Evolutionary conservation across 2,888 invertebrate genomes (phyloP).

Genomic region (Drosophila subquinaria): DNA sequence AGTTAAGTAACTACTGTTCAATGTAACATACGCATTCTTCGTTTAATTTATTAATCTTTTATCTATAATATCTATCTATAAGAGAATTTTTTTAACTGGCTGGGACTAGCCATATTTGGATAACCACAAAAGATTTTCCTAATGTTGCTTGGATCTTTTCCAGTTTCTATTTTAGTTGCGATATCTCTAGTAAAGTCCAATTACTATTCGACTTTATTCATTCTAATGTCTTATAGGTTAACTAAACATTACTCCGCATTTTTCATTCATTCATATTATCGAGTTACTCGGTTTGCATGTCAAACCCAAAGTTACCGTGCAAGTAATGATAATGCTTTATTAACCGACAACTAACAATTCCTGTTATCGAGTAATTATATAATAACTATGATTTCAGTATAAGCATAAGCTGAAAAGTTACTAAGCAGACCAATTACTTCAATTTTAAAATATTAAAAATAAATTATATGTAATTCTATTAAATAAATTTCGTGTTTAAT

Average conservation of each 20-base stretch:
- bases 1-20: background rate
- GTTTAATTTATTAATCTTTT: background rate
- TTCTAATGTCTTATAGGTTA: constrained; percentile 2
- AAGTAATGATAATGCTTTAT: constrained; percentile 57
- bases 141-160: background rate
- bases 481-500: constrained; percentile 17
- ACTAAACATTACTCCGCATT: constrained; percentile 24
- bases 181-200: background rate
- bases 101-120: too few species aligned
- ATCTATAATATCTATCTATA: too few species aligned
- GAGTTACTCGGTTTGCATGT: constrained; percentile 47
- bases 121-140: background rate
- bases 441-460: background rate
- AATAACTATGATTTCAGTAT: constrained; percentile 10
- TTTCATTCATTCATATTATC: constrained; percentile 45
- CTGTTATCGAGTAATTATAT: constrained; percentile 35
- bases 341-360: constrained; percentile 21
- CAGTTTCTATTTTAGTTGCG: background rate
- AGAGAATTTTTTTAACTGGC: too few species aligned
- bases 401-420: constrained; percentile 18
- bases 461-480: background rate
- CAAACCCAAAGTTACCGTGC: constrained; percentile 37
- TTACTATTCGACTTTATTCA: background rate
- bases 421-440: constrained; percentile 20
- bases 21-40: background rate